Conservation (phyloP, 35 echinoderm and acorn worm species). For the Ophiothrix spiculata region DNA sequence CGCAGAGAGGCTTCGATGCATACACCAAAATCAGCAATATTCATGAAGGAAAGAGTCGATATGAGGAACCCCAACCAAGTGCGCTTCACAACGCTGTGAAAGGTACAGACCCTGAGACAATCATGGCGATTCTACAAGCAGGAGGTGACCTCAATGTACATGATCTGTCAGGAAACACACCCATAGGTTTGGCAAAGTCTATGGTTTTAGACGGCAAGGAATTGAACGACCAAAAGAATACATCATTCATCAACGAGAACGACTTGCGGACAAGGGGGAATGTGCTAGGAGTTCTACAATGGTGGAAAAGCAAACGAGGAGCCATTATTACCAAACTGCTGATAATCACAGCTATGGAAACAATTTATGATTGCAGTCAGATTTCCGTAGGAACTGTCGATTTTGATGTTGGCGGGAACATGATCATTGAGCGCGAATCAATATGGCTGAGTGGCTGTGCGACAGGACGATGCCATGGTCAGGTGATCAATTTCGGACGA, state of each 20-base stretch:
- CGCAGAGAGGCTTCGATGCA: not conserved
- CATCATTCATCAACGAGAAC: not conserved
- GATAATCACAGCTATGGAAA: not conserved
- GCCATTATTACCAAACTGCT: not conserved
- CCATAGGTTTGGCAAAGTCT: not conserved
- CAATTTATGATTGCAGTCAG: not conserved
- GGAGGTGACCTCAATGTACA: not conserved
- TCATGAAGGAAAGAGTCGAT: not conserved
- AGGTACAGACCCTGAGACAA: not conserved
- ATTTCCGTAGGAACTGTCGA: not conserved
- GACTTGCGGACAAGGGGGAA: not conserved
- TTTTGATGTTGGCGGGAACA: not conserved
- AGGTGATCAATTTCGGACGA: not conserved
- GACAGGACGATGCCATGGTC: not conserved
- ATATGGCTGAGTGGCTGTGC: not conserved
- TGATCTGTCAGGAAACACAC: not conserved
- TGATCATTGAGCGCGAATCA: not conserved
- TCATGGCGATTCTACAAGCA: not conserved
- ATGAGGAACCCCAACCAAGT: not conserved
- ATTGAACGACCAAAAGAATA: not conserved
- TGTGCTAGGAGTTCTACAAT: not conserved
- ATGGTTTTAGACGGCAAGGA: not conserved
- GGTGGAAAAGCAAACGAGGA: not conserved
- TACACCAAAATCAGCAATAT: not conserved
- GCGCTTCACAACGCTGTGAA: not conserved